A percentile compares a stretch with the other conserved stretches of the same genome.
Evolutionary conservation across 2,888 invertebrate genomes (phyloP).

Genomic region (Himalopsyche tibetana): DNA sequence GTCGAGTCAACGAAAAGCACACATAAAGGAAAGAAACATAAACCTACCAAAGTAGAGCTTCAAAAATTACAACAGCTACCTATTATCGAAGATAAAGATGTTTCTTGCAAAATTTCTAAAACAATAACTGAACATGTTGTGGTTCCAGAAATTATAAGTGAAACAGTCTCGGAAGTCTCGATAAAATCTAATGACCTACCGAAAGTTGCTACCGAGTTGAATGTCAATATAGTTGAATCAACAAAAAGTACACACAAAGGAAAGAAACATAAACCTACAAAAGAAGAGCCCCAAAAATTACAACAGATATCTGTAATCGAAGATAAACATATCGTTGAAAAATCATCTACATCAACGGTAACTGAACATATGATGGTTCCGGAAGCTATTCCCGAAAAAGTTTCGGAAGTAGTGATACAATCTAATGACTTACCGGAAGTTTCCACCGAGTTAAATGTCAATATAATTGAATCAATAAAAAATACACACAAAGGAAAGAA

Average conservation of each 20-base stretch:
- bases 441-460: not conserved
- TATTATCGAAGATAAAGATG: too few relatives aligned
- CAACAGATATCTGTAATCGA: too few relatives aligned
- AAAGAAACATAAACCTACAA: not conserved
- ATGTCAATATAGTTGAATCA: not conserved
- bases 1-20: too few relatives aligned
- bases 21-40: too few relatives aligned
- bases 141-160: conserved; percentile 66
- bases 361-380: conserved; percentile 65
- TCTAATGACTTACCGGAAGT: not conserved
- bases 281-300: too few relatives aligned
- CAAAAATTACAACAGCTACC: too few relatives aligned
- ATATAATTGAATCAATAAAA: not conserved
- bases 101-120: conserved; percentile 14
- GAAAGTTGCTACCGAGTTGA: not conserved
- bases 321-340: conserved; percentile 64
- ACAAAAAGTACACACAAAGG: not conserved
- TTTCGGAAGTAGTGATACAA: conserved; percentile 36
- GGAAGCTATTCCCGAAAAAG: conserved; percentile 66
- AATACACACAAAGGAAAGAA: conserved; percentile 3
- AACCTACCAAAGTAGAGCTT: too few relatives aligned
- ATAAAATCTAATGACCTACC: not conserved
- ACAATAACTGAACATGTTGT: conserved; percentile 63
- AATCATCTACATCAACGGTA: conserved; percentile 55
- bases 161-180: conserved; percentile 43